Conservation (phyloP, 1,140 invertebrate genomes). For the Saccostrea echinata region DNA sequence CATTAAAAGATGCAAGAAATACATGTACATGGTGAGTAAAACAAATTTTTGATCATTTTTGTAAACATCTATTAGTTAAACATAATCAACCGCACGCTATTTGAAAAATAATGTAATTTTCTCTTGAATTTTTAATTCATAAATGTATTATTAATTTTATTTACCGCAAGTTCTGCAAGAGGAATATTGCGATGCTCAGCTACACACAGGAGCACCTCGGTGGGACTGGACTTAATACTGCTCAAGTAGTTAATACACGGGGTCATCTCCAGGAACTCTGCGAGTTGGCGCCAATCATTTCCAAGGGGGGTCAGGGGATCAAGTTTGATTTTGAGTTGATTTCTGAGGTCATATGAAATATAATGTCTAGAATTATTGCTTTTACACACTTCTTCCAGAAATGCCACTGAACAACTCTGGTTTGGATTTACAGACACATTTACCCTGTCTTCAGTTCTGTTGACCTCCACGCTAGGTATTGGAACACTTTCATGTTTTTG, state of each 20-base stretch:
- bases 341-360: slow-evolving; percentile 59
- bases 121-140: too few relatives aligned
- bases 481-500: neutral
- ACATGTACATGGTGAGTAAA: too few relatives aligned
- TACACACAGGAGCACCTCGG: slow-evolving; percentile 31
- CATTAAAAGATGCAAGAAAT: too few relatives aligned
- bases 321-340: slow-evolving; percentile 55
- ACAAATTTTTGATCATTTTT: too few relatives aligned
- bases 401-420: neutral
- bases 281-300: slow-evolving; percentile 57
- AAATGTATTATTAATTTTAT: neutral
- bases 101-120: too few relatives aligned
- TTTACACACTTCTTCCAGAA: slow-evolving; percentile 26
- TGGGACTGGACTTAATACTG: slow-evolving; percentile 34
- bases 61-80: too few relatives aligned
- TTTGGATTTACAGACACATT: neutral
- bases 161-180: slow-evolving; percentile 42
- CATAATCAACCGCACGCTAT: too few relatives aligned
- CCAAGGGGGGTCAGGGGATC: slow-evolving; percentile 55
- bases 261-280: slow-evolving; percentile 38
- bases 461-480: neutral
- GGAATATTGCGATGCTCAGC: slow-evolving; percentile 48
- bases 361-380: neutral
- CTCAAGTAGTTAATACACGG: slow-evolving; percentile 49
- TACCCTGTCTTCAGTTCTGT: neutral